Conservation (phyloP, 2,113 vertebrate species). For the Pterocles burchelli region DNA sequence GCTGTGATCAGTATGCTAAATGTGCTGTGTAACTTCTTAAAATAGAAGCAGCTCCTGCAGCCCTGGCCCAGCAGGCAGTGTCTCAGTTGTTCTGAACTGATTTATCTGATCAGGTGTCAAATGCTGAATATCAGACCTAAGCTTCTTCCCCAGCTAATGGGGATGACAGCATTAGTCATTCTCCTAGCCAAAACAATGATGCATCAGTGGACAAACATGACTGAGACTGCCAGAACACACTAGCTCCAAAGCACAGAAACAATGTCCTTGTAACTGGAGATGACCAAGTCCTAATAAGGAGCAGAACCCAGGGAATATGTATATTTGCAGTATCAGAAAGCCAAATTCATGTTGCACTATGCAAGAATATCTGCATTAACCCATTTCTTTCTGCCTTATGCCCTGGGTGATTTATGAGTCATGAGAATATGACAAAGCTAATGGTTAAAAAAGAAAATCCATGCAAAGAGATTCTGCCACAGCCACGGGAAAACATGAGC, state of each 20-base stretch:
- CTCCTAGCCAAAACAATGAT: not conserved
- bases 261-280: not conserved
- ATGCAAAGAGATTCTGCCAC: not conserved
- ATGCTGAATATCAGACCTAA: not conserved
- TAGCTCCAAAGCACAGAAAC: not conserved
- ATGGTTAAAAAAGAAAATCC: not conserved
- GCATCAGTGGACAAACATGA: not conserved
- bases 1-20: conserved; percentile 12
- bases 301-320: not conserved
- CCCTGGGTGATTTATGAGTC: not conserved
- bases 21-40: not conserved
- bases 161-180: not conserved
- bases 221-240: not conserved
- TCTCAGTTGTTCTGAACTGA: not conserved
- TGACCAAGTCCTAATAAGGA: not conserved
- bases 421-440: not conserved
- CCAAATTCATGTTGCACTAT: not conserved
- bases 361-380: not conserved
- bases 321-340: not conserved
- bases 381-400: not conserved
- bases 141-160: not conserved
- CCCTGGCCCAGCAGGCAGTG: not conserved
- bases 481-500: not conserved
- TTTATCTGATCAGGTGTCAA: conserved; percentile 33
- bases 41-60: conserved; percentile 42